Base-by-base conservation (phyloP, 1,140 invertebrate species). In the Conus betulinus region DNA sequence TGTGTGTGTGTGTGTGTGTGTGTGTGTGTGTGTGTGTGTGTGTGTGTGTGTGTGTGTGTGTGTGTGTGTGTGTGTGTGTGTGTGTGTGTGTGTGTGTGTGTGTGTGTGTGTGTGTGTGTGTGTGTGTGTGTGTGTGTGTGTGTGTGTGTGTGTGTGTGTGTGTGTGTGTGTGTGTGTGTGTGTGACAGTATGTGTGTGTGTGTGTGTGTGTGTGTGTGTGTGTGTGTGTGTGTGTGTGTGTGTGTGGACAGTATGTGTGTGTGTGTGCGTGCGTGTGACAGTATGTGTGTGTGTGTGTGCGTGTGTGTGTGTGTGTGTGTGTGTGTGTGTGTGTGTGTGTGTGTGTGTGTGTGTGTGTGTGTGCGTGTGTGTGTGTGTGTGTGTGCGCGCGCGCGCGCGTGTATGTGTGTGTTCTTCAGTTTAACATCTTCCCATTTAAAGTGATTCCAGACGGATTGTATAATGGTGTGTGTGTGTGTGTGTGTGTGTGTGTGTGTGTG, bases 101-200 rank as follows among this genome's bases (percentile, higher is more conserved):
- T 71, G 17, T 17, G 67, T 10, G 7, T 10, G 17, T 71, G 67
- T 71, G 17, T 71, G 67, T 71, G 17, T n/a, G 67, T 71, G 17
- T 71, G 15, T 71, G 67, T 71, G 17, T 71, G 67, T 5, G 7
- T 5, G 17, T 10, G 17, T 71, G 67, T 71, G 17, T 71, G 15
- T 10, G 7, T 10, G 17, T 71, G 17, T 74, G 67, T 74, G 67
- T 10, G 7, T 10, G 67, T 74, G 17, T 74, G 67, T 74, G 67
- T 74, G 67, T 74, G 67, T 74, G 67, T 74, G 67, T 74, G 67
- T 74, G 67, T 74, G 67, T 74, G 67, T 74, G 67, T 74, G 7
- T 5, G n/a, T 74, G 67, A 6, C 7, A 10, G 67, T 74, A 5
- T 10, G 67, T 10, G 67, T 23, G 67, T 23, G 67, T 23, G 20